Evolutionary conservation across 2,888 invertebrate genomes (phyloP).

Genomic region (Drosophila mayaguana): DNA sequence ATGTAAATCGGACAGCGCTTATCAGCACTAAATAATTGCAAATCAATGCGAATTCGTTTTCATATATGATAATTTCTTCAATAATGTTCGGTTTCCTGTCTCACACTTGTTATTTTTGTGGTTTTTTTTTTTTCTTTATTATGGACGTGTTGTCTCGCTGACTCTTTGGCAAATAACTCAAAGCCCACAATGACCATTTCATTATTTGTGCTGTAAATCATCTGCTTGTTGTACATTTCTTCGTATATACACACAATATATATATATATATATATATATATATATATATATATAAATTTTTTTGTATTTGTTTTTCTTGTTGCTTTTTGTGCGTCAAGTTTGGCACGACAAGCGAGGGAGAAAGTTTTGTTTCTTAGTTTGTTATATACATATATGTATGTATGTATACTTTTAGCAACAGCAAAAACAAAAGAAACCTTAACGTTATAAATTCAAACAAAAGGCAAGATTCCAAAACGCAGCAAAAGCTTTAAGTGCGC

Average conservation of each 20-base stretch:
- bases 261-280: conserved; percentile 24
- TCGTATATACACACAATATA: conserved; percentile 26
- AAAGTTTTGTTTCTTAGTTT: conserved; percentile 66
- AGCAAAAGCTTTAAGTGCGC: conserved; percentile 64
- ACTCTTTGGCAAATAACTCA: conserved; percentile 67
- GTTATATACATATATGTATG: conserved; percentile 19
- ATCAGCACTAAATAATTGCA: background rate
- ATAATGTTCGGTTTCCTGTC: conserved; percentile 67
- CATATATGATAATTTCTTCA: conserved; percentile 26
- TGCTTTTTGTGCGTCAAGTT: conserved; percentile 69
- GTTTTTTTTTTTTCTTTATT: background rate
- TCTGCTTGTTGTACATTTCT: conserved; percentile 73
- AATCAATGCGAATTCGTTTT: background rate
- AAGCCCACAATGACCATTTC: conserved; percentile 63
- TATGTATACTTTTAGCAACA: conserved; percentile 48
- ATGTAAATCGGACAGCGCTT: background rate
- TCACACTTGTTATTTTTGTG: conserved; percentile 23
- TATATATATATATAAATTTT: conserved; percentile 13
- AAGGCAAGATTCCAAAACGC: conserved; percentile 61
- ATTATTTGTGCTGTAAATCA: conserved; percentile 71
- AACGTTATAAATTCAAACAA: conserved; percentile 58
- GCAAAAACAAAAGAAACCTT: conserved; percentile 59
- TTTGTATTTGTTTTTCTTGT: conserved; percentile 36
- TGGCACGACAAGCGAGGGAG: conserved; percentile 73
- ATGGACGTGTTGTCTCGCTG: conserved; percentile 18